Evolutionary conservation across 2,888 invertebrate species (phyloP).

Genomic region (Cantharis lateralis): DNA sequence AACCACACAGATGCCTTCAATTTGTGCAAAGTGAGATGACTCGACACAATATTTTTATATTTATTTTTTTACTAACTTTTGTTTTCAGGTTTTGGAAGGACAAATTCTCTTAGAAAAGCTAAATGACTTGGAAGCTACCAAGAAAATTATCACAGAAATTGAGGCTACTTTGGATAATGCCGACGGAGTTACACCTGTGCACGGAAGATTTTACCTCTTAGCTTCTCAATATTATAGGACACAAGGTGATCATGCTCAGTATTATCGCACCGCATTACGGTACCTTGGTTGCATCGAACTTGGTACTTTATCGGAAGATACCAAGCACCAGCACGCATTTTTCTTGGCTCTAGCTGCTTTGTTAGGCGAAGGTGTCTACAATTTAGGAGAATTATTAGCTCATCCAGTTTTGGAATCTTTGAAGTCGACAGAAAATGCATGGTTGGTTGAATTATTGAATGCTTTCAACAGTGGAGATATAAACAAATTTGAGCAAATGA

Average conservation of each 20-base stretch:
- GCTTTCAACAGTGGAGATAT: constrained; percentile 89
- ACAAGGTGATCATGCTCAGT: constrained; percentile 89
- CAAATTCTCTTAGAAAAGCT: constrained; percentile 79
- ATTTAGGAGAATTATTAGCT: constrained; percentile 93
- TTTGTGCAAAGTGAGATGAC: constrained; percentile 69
- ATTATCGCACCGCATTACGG: constrained; percentile 92
- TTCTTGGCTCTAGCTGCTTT: constrained; percentile 93
- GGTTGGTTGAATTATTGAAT: constrained; percentile 84
- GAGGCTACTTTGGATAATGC: constrained; percentile 84
- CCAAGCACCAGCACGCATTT: constrained; percentile 81
- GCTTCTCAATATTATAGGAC: constrained; percentile 90
- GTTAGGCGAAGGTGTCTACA: constrained; percentile 93
- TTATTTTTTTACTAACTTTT: neutral
- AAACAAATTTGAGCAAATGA: constrained; percentile 72
- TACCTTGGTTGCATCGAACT: constrained; percentile 71
- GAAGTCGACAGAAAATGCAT: constrained; percentile 78
- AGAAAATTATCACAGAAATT: constrained; percentile 85
- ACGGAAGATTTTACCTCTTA: constrained; percentile 90
- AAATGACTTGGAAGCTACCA: constrained; percentile 77
- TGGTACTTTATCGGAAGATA: constrained; percentile 65
- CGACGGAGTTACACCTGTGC: constrained; percentile 91
- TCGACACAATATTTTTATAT: constrained; percentile 23
- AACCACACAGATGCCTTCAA: constrained; percentile 84
- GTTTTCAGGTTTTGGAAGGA: constrained; percentile 73
- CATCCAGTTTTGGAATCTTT: constrained; percentile 91